Conservation (phyloP, 30 jellyfish, hydroid and myxozoan species). For the Cassiopea xamachana region DNA sequence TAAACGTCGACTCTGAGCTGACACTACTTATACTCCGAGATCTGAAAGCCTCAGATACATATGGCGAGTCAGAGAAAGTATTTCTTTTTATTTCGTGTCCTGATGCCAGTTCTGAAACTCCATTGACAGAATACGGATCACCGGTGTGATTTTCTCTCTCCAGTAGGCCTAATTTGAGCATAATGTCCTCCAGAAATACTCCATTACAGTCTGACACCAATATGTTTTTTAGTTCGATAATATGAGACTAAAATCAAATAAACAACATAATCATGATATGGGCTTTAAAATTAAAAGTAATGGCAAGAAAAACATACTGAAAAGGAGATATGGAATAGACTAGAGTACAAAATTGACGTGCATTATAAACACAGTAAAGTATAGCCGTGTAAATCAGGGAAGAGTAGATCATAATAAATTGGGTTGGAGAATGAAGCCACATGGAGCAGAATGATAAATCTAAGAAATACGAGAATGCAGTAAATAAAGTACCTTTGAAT, state of each 20-base stretch:
- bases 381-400: background rate
- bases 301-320: background rate
- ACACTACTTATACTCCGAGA: slow-evolving; percentile 4
- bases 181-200: slow-evolving; percentile 20
- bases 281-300: background rate
- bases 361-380: too few species aligned
- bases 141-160: background rate
- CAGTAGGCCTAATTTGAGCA: slow-evolving; percentile 19
- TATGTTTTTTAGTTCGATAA: slow-evolving; percentile 33
- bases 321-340: background rate
- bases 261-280: background rate
- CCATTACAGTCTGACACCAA: background rate
- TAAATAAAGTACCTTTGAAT: background rate
- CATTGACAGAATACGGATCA: background rate
- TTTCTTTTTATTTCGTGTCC: background rate
- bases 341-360: too few species aligned
- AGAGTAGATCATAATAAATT: too few species aligned
- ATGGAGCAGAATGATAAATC: background rate
- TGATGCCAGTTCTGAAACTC: background rate
- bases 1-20: slow-evolving; percentile 43
- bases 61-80: slow-evolving; percentile 5
- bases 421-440: too few species aligned
- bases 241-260: slow-evolving; percentile 41
- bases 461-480: background rate
- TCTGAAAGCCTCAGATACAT: background rate